Conservation (phyloP, 2,888 invertebrate genomes). For the Amorpha juglandis region DNA sequence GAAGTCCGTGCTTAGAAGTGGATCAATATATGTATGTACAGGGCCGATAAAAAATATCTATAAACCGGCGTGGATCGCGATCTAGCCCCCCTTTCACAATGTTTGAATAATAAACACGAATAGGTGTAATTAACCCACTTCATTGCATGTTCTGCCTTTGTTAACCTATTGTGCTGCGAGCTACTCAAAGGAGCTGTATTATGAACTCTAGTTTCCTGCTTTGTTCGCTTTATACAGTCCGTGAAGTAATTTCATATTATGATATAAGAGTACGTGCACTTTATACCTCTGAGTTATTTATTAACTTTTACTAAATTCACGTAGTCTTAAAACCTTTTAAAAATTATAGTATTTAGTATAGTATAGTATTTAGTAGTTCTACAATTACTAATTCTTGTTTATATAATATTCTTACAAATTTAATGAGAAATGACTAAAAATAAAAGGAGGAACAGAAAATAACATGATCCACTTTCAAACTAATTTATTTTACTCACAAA, state of each 20-base stretch:
- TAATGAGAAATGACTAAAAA: too few relatives aligned
- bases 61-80: background rate
- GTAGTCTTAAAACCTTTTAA: too few relatives aligned
- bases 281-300: background rate
- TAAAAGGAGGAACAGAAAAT: too few relatives aligned
- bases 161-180: background rate
- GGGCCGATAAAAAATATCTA: background rate
- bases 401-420: too few relatives aligned
- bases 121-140: constrained; percentile 24
- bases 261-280: background rate
- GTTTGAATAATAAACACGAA: constrained; percentile 24
- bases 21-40: too few relatives aligned
- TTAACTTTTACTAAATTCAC: too few relatives aligned
- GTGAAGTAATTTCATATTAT: constrained; percentile 22
- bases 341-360: too few relatives aligned
- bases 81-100: constrained; percentile 17
- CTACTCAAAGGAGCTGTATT: background rate
- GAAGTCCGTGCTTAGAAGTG: too few relatives aligned
- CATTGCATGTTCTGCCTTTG: constrained; percentile 14
- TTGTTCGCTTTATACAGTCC: constrained; percentile 3
- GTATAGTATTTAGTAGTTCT: too few relatives aligned
- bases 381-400: too few relatives aligned
- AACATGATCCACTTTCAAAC: too few relatives aligned
- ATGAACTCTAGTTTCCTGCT: constrained; percentile 8
- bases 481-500: too few relatives aligned